These are phyloP conservation scores for Onychomys arenicola DNA, from an alignment of 2,797 vertebrate genomes.

Conservation along the genomic window DNA sequence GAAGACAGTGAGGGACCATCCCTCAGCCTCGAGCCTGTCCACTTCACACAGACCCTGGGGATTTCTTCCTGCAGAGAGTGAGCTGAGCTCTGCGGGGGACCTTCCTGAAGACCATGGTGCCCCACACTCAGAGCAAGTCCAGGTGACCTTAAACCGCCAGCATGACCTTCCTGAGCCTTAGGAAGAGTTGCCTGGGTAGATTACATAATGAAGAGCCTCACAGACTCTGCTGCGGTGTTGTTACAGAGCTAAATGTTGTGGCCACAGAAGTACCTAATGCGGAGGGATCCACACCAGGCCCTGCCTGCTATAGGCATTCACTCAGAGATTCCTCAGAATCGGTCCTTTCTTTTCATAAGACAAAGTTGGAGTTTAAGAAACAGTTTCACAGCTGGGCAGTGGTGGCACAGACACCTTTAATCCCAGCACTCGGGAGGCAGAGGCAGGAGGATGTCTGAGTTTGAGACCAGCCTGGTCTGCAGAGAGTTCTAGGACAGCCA, in stretches of 20 bases:
- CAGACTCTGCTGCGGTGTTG: neutral
- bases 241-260: neutral
- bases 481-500: too few species aligned
- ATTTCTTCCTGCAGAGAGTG: neutral
- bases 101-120: neutral
- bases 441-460: neutral
- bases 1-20: neutral
- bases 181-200: neutral
- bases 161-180: neutral
- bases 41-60: neutral
- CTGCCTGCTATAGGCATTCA: neutral
- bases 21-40: neutral
- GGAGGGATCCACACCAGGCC: too few species aligned
- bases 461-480: neutral
- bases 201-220: neutral
- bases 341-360: neutral
- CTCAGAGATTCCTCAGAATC: neutral
- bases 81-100: neutral
- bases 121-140: neutral
- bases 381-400: neutral
- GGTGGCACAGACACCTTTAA: neutral
- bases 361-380: neutral
- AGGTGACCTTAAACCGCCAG: neutral
- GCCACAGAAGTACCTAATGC: neutral
- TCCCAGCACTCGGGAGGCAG: neutral